A percentile compares a stretch with the other conserved stretches of the same genome.
Evolutionary conservation across 2,113 vertebrate species (phyloP).

Genomic region (Panthera tigris): DNA sequence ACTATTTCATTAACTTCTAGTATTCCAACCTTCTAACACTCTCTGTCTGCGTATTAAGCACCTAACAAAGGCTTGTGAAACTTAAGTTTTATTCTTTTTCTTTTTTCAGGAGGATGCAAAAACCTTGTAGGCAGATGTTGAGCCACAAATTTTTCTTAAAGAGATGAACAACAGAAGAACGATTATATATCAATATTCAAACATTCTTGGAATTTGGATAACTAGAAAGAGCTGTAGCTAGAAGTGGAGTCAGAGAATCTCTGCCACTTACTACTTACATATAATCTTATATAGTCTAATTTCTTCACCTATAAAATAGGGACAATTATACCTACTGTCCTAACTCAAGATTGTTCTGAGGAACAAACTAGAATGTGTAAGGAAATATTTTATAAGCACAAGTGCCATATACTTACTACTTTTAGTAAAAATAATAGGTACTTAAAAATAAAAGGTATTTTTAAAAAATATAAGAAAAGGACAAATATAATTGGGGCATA

Average conservation of each 20-base stretch:
- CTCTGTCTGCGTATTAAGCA: not conserved
- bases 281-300: not conserved
- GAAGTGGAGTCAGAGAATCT: not conserved
- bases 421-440: not conserved
- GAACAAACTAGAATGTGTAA: not conserved
- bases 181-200: not conserved
- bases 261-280: not conserved
- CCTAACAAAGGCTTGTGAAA: not conserved
- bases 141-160: not conserved
- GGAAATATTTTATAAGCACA: not conserved
- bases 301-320: not conserved
- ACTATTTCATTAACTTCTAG: not conserved
- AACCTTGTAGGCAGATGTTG: not conserved
- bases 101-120: not conserved
- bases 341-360: not conserved
- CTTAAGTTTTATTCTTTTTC: not conserved
- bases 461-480: constrained; percentile 16
- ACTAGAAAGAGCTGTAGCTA: not conserved
- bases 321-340: not conserved
- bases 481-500: not conserved
- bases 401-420: not conserved
- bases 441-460: not conserved
- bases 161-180: not conserved
- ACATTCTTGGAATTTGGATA: not conserved
- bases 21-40: not conserved